Percentiles rank a stretch among this genome's conserved stretches.
These are phyloP conservation scores for Myzus persicae DNA, from an alignment of 1,140 invertebrate species.

Conservation along the genomic window DNA sequence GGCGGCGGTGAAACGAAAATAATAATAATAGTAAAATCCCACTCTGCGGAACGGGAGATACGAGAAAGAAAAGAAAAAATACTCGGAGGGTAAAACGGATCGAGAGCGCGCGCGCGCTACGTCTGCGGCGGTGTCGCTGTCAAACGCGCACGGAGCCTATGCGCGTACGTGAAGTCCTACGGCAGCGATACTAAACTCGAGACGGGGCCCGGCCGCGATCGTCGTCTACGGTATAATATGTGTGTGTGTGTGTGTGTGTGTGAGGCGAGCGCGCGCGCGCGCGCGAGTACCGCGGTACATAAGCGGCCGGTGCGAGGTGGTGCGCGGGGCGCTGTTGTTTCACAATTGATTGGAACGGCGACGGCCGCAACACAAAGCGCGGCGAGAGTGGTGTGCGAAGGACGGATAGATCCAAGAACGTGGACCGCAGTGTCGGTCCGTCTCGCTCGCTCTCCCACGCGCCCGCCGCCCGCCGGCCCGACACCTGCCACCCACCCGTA, in stretches of 20 bases:
- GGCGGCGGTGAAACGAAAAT: not conserved
- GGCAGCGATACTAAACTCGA: not conserved
- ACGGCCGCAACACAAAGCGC: constrained; percentile 10
- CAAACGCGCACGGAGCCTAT: not conserved
- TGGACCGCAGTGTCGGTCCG: not conserved
- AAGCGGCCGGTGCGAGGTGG: not conserved
- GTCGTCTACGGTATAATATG: not conserved
- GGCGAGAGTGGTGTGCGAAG: not conserved
- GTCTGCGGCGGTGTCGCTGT: not conserved
- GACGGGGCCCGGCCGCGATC: not conserved
- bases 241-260: not conserved
- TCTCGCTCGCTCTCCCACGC: constrained; percentile 44
- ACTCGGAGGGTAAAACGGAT: constrained; percentile 5
- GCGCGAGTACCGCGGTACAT: not conserved
- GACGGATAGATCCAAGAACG: not conserved
- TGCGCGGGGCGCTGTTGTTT: constrained; percentile 38
- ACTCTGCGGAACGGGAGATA: not conserved
- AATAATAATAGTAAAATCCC: not conserved
- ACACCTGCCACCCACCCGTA: not conserved
- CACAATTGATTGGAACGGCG: constrained; percentile 52
- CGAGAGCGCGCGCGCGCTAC: constrained; percentile 28
- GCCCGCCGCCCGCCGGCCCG: not conserved
- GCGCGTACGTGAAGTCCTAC: constrained; percentile 7
- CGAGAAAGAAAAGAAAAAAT: not conserved
- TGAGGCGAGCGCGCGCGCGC: not conserved